Evolutionary conservation across 2,888 invertebrate genomes (phyloP), one percentile per base, ranked within the genome.

Genomic region (Aquatica leii): DNA sequence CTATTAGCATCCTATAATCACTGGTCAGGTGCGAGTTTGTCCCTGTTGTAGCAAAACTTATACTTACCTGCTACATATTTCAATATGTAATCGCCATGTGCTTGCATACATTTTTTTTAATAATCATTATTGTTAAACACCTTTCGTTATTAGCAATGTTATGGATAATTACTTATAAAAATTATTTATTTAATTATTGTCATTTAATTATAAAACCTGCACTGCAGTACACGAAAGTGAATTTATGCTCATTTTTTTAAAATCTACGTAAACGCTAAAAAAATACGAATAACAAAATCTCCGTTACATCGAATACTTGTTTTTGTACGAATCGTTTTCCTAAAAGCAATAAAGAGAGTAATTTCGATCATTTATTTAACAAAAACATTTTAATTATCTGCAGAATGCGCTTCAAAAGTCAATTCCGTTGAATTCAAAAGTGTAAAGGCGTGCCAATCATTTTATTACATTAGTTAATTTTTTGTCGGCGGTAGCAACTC

Each of bases 361-460:
- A 63, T 63, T 63, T 59, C 63, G 63, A 59, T 63, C 63, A 59
- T 59, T 63, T 59, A 55, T 59, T 63, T 51, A 15, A 46, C 50
- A 63, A 63, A 63, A 63, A 54, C 63, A 63, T 59, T 59, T 63
- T 63, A 63, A 63, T 63, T 63, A 63, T 63, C 63, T 51, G 55
- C 53, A 59, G 63, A 63, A 63, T 70, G 69, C 66, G 59, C 67
- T 57, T 69, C 63, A 70, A 66, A 66, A 67, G 64, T 69, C 67
- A 62, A 66, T 69, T 69, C 68, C 68, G 61, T 60, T 69, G 68
- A 69, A 71, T 69, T 65, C 71, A 64, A 65, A 66, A 69, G 69
- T 65, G 68, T 65, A 69, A 66, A 67, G 68, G 67, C 68, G 68
- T 62, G 67, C 65, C 68, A 66, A 66, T 63, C 68, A 71, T 71